These are phyloP conservation scores for Paratilapia polleni DNA, from an alignment of 2,113 vertebrate genomes.

Conservation along the genomic window DNA sequence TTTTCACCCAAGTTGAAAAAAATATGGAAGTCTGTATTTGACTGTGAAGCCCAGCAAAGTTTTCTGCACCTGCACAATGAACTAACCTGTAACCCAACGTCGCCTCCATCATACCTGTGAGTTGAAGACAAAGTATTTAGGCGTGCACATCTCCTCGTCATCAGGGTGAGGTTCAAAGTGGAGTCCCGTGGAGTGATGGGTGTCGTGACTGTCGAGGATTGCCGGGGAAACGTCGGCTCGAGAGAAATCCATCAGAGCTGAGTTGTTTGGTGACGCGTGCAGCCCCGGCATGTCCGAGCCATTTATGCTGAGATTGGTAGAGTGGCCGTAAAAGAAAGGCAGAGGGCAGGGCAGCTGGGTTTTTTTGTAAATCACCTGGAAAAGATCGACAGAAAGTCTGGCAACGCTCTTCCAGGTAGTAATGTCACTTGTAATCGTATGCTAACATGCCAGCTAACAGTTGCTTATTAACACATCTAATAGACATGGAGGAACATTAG, in stretches of 20 bases:
- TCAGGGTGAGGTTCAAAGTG: slow-evolving; percentile 79
- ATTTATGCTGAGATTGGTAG: slow-evolving; percentile 85
- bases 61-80: background rate
- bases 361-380: slow-evolving; percentile 96
- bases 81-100: background rate
- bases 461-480: background rate
- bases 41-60: background rate
- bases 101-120: slow-evolving; percentile 85
- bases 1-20: background rate
- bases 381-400: background rate
- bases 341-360: slow-evolving; percentile 93
- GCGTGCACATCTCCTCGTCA: slow-evolving; percentile 86
- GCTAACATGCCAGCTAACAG: background rate
- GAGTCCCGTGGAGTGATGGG: slow-evolving; percentile 69
- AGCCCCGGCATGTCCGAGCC: slow-evolving; percentile 68
- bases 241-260: slow-evolving; percentile 85
- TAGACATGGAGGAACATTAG: background rate
- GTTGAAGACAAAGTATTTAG: slow-evolving; percentile 96
- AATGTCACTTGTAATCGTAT: background rate
- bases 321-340: slow-evolving; percentile 78
- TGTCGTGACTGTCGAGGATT: slow-evolving; percentile 58
- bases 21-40: background rate
- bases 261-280: slow-evolving; percentile 75
- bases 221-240: slow-evolving; percentile 66
- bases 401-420: background rate